Evolutionary conservation across 2,797 vertebrate species (phyloP), one percentile per base, ranked within the genome.

Genomic region (Buceros bicornis): DNA sequence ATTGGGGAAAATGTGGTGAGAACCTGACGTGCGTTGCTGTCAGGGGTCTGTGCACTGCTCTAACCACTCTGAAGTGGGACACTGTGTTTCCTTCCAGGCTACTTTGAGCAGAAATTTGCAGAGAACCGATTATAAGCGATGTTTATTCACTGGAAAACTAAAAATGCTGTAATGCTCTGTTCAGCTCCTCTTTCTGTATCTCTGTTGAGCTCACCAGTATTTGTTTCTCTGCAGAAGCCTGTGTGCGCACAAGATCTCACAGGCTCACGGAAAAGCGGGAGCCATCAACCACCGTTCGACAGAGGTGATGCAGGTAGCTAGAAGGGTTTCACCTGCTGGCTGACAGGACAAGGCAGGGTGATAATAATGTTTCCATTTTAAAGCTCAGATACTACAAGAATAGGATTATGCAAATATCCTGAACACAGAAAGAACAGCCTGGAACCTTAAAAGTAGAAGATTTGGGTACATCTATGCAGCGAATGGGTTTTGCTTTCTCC

Each of bases 141-240:
- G 5, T 21, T 78, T 29, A 26, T n/a, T 60, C 28, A 22, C 60
- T 53, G 53, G 31, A 12, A 47, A 50, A 35, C 21, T 61, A 74
- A 37, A 95, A 88, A 7, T 0, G 0, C 51, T 69, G 22, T 45
- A 25, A 87, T 70, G 5, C 19, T 42, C 16, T 0, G 0, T 54
- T 73, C 50, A 71, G 33, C 67, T 82, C 10, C 1, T 13, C 47
- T 21, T 19, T 22, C 29, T 13, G 1, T 1, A 26, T 13, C 54
- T 29, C 54, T 2, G 1, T 1, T n/a, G 56, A 58, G 37, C 51
- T 66, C 54, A 43, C 56, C 28, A 15, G 19, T 1, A 42, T 35
- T 72, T 20, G 10, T 61, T 67, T 65, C 50, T 51, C 16, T 43
- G 35, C n/a, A 69, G 76, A 64, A 53, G 29, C 50, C 62, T 70